phyloP scores from a whole-genome alignment of 1,140 invertebrate species.

The Ips typographus region DNA sequence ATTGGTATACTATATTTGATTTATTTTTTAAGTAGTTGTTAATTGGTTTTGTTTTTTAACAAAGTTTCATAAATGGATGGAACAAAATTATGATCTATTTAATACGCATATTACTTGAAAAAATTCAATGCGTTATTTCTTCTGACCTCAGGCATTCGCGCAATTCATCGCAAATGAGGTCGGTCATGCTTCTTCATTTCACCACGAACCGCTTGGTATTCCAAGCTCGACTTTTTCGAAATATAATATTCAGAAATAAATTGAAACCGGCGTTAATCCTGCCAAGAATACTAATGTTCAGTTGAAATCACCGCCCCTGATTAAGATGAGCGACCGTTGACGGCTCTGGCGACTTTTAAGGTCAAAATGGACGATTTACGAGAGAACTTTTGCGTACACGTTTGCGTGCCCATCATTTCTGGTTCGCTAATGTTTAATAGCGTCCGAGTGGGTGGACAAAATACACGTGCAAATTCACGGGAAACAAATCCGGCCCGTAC shows the following conservation, averaged over 20 bases:
- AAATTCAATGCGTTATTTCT: no score
- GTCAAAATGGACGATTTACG: neutral
- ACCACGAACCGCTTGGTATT: neutral
- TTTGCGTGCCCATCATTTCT: no score
- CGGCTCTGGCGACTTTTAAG: neutral
- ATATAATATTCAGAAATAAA: neutral
- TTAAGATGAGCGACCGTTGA: constrained; percentile 1
- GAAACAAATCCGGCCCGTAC: neutral
- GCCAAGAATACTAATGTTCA: neutral
- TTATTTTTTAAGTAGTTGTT: no score
- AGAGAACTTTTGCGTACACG: no score
- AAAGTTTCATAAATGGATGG: no score
- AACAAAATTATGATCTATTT: no score
- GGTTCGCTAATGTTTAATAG: no score
- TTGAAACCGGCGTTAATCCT: neutral
- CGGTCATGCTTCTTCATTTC: neutral
- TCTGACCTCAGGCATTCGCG: no score
- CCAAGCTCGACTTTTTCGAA: neutral
- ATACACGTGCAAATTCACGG: neutral
- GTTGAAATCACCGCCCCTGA: neutral
- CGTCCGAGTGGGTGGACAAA: neutral
- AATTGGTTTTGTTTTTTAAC: no score
- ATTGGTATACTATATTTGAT: no score
- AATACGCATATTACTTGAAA: no score
- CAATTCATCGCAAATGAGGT: no score